A percentile compares a stretch with the other conserved stretches of the same genome.
These are phyloP conservation scores for Verasper variegatus DNA, from an alignment of 2,113 vertebrate species.

Conservation along the genomic window DNA sequence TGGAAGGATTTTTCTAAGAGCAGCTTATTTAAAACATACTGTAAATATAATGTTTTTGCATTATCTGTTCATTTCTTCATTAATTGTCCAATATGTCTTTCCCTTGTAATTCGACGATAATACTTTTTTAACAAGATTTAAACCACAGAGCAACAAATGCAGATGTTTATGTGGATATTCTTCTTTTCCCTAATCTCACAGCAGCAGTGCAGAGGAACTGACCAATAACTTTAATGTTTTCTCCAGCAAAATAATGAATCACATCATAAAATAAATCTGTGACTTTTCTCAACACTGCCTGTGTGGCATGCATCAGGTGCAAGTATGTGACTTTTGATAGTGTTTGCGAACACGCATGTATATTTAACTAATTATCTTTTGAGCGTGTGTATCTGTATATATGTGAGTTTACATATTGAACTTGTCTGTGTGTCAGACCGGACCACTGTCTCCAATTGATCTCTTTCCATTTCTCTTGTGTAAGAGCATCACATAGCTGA, in stretches of 20 bases:
- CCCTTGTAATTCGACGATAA: too few species aligned
- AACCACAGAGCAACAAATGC: too few species aligned
- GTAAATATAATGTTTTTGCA: too few species aligned
- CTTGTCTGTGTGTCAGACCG: constrained; percentile 18
- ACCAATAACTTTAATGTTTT: too few species aligned
- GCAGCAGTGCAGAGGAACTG: too few species aligned
- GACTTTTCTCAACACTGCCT: not conserved
- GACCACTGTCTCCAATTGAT: constrained; percentile 55
- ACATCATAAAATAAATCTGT: not conserved
- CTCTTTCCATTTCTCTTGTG: constrained; percentile 38
- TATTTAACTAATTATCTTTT: not conserved
- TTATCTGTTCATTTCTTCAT: too few species aligned
- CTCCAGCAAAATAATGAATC: not conserved
- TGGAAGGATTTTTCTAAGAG: too few species aligned
- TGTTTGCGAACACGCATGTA: not conserved
- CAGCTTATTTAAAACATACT: too few species aligned
- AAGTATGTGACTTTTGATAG: not conserved
- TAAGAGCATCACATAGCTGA: constrained; percentile 30
- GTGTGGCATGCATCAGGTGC: not conserved
- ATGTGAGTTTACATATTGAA: constrained; percentile 37
- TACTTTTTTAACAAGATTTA: too few species aligned
- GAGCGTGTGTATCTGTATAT: not conserved
- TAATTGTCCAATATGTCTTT: too few species aligned
- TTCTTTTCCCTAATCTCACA: too few species aligned
- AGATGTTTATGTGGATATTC: too few species aligned